Percentiles rank a stretch among this genome's conserved stretches.
phyloP scores from a whole-genome alignment of 2,888 invertebrate species.

The Tryphoninae sp. region DNA sequence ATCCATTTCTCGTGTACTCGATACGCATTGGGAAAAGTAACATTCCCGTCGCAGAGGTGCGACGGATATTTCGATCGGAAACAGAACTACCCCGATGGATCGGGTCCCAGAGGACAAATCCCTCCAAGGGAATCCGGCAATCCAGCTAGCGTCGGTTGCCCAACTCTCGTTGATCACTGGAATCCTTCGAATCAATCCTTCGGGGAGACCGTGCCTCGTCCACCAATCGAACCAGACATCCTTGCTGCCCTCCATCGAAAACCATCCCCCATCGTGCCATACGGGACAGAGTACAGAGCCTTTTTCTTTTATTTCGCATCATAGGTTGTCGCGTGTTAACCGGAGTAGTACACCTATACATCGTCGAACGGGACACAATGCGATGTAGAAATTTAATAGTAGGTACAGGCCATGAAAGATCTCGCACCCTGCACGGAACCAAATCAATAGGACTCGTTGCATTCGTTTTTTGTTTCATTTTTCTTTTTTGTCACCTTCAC shows the following conservation, averaged over 20 bases:
- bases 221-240: background rate
- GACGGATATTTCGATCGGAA: slow-evolving; percentile 23
- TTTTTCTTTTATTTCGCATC: slow-evolving; percentile 13
- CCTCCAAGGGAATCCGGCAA: slow-evolving; percentile 19
- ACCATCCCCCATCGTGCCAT: background rate
- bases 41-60: background rate
- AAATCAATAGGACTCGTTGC: slow-evolving; percentile 80
- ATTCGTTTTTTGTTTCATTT: slow-evolving; percentile 36
- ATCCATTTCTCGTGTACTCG: background rate
- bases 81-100: slow-evolving; percentile 32
- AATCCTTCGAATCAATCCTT: slow-evolving; percentile 34
- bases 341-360: slow-evolving; percentile 32
- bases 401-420: slow-evolving; percentile 72
- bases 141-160: background rate
- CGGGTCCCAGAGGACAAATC: background rate
- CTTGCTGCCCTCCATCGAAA: slow-evolving; percentile 3
- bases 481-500: slow-evolving; percentile 33
- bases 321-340: slow-evolving; percentile 35
- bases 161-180: slow-evolving; percentile 3
- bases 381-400: slow-evolving; percentile 67
- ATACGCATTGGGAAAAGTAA: background rate
- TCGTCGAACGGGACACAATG: slow-evolving; percentile 24
- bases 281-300: slow-evolving; percentile 43
- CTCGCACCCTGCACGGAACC: slow-evolving; percentile 81
- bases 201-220: background rate